A percentile compares a stretch with the other conserved stretches of the same genome.
Conservation (phyloP, 2,888 invertebrate genomes). For the Papilio protenor region DNA sequence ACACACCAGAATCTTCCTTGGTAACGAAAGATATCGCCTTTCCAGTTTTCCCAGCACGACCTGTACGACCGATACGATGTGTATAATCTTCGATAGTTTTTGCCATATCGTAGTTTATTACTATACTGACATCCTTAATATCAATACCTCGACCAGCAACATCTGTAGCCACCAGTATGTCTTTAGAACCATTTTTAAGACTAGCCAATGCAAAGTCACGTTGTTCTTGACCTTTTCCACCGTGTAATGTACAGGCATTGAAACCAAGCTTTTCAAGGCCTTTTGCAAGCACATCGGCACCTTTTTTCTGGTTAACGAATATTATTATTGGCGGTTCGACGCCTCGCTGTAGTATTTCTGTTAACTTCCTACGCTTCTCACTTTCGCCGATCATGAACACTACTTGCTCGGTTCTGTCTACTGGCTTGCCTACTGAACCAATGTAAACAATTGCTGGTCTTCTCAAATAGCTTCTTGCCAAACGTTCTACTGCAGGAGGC, state of each 20-base stretch:
- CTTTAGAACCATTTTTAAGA: constrained; percentile 97
- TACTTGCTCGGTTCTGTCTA: constrained; percentile 98
- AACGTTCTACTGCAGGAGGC: constrained; percentile 98
- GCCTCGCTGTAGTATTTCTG: constrained; percentile 94
- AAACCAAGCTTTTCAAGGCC: constrained; percentile 98
- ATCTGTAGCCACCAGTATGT: constrained; percentile 99
- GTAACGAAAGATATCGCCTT: constrained; percentile 98
- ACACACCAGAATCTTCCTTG: constrained; percentile 96
- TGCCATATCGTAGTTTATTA: constrained; percentile 99
- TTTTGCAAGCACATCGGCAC: constrained; percentile 98
- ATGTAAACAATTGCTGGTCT: constrained; percentile 99
- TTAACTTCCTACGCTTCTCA: constrained; percentile 97
- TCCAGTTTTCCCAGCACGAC: constrained; percentile 99
- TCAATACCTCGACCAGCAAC: constrained; percentile 99
- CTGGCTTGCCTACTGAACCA: constrained; percentile 98
- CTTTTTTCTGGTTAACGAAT: constrained; percentile 99
- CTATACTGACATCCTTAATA: constrained; percentile 99
- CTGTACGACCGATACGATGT: constrained; percentile 99
- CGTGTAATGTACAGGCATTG: constrained; percentile 98
- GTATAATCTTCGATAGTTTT: constrained; percentile 99
- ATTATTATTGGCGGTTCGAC: constrained; percentile 99
- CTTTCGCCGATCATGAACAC: constrained; percentile 97
- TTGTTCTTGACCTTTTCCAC: constrained; percentile 99
- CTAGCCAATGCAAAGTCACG: constrained; percentile 99
- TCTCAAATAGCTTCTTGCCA: constrained; percentile 97